Conservation (phyloP, 1,140 invertebrate species). For the Whitmania pigra region DNA sequence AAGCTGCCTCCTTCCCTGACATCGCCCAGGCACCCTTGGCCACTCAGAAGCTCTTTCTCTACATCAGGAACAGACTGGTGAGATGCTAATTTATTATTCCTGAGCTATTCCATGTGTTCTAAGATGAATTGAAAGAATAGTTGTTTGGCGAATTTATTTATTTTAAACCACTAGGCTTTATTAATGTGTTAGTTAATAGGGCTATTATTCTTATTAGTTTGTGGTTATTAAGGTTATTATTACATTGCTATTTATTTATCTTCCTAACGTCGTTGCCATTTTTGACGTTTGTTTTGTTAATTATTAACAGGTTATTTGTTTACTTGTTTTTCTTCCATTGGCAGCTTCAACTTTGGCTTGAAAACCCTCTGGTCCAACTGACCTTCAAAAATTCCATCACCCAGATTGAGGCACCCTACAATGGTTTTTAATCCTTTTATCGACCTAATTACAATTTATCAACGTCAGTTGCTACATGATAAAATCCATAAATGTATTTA, state of each 20-base stretch:
- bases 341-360: conserved; percentile 84
- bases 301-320: not conserved
- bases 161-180: too few species aligned
- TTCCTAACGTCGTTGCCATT: not conserved
- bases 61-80: conserved; percentile 77
- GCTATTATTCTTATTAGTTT: too few species aligned
- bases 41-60: conserved; percentile 76
- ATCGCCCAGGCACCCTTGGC: conserved; percentile 64
- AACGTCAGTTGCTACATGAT: too few species aligned
- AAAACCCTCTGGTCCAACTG: conserved; percentile 84
- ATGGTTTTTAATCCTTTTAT: conserved; percentile 47
- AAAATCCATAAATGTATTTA: too few species aligned
- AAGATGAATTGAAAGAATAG: too few species aligned
- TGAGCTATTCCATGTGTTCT: too few species aligned
- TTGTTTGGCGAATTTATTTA: too few species aligned
- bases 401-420: conserved; percentile 70
- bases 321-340: conserved; percentile 28
- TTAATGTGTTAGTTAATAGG: too few species aligned
- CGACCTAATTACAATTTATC: too few species aligned
- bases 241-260: too few species aligned
- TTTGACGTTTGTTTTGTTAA: not conserved
- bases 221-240: too few species aligned
- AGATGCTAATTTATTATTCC: conserved; percentile 28
- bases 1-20: conserved; percentile 84
- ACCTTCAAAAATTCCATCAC: conserved; percentile 66